Evolutionary conservation across 2,888 invertebrate species (phyloP), one percentile per base, ranked within the genome.

Genomic region (Cataglyphis livida): DNA sequence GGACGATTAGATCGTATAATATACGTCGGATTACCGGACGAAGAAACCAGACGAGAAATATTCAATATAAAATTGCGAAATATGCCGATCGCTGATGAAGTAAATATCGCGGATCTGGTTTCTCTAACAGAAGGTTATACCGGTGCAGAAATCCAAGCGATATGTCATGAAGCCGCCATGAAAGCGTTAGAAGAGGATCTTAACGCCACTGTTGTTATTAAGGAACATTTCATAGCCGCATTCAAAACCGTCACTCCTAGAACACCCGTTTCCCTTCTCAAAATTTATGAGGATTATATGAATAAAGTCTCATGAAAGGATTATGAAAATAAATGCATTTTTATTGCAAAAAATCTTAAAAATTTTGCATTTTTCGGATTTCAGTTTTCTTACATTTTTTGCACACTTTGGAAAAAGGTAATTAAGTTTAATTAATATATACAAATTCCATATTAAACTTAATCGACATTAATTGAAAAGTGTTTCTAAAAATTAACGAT

Each of bases 141-240:
- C 0, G 99, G 99, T 0, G 99, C 99, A 0, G 99, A 99, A 95
- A 96, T 98, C 57, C 96, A 97, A 89, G 98, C 98, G 0, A 95
- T 99, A 1, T 99, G 99, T 92, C 97, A 98, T 85, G 98, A 99
- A 95, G 99, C 99, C 9, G 99, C 98, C 0, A 95, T 98, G 93
- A 96, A 96, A 92, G 98, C 98, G 0, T 94, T 99, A 66, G 97
- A 98, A 92, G 97, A 97, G 89, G 96, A 97, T 93, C 95, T 98
- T 1, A 95, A 97, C 9, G 96, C 97, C 41, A 91, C 95, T 15
- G 92, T 93, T 81, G 96, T 99, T 0, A 95, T 95, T 3, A 96
- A 95, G 95, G 94, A 95, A 57, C 97, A 99, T 95, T 98, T 99
- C 94, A 95, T 96, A 82, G 94, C 95, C 89, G 98, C 98, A 0